Evolutionary conservation across 1,140 invertebrate species (phyloP).

Genomic region (Tetramorium parvispinum): DNA sequence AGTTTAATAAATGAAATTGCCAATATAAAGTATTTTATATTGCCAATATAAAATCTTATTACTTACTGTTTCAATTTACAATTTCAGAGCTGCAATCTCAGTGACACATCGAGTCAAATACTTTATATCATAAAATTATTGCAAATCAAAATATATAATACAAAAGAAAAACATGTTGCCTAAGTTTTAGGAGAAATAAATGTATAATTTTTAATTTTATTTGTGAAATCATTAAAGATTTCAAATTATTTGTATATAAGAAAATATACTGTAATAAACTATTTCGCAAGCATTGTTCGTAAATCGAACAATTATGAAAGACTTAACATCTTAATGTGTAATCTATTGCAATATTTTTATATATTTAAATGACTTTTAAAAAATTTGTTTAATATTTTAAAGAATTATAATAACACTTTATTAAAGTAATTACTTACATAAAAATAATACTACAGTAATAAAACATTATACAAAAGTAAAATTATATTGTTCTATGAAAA

Average conservation of each 20-base stretch:
- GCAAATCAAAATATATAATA: not conserved
- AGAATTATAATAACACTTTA: slow-evolving; percentile 22
- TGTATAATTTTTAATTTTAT: slow-evolving; percentile 3
- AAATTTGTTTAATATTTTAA: slow-evolving; percentile 4
- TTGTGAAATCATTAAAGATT: not conserved
- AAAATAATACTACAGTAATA: not conserved
- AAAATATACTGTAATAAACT: not conserved
- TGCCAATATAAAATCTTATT: slow-evolving; percentile 14
- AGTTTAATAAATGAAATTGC: slow-evolving; percentile 10
- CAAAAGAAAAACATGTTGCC: not conserved
- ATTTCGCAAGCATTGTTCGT: not conserved
- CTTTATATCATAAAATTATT: slow-evolving; percentile 1
- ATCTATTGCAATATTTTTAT: not conserved
- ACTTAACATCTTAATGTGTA: not conserved
- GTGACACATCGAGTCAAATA: not conserved
- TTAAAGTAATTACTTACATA: slow-evolving; percentile 9
- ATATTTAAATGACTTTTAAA: not conserved
- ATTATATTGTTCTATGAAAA: not conserved
- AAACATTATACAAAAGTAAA: not conserved
- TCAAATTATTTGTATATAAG: not conserved
- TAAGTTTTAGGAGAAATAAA: not conserved
- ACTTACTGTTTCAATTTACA: slow-evolving; percentile 38
- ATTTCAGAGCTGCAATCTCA: slow-evolving; percentile 41
- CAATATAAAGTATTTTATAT: slow-evolving; percentile 15
- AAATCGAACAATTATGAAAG: not conserved